These are phyloP conservation scores for Sphaeramia orbicularis DNA, from an alignment of 2,797 vertebrate species.

Conservation along the genomic window DNA sequence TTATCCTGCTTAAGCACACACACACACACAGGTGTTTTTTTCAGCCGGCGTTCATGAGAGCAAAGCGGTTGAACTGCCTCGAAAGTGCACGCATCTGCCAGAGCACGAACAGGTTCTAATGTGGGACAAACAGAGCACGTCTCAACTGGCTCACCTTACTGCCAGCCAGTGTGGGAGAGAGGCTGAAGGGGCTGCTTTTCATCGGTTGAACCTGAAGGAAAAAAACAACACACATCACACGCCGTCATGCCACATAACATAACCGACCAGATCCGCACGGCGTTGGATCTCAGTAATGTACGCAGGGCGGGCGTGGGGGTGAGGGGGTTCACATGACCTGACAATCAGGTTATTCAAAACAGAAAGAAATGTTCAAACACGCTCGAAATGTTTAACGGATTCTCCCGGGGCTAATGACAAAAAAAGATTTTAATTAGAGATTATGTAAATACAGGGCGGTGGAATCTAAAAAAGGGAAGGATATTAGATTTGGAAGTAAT, in stretches of 20 bases:
- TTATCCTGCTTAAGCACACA: neutral
- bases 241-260: neutral
- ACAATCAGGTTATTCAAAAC: slow-evolving; percentile 1
- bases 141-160: slow-evolving; percentile 83
- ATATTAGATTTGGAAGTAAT: too few species aligned
- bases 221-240: slow-evolving; percentile 6
- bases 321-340: too few species aligned
- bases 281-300: too few species aligned
- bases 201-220: slow-evolving; percentile 84
- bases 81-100: too few species aligned
- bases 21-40: neutral
- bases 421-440: neutral
- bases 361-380: too few species aligned
- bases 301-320: neutral
- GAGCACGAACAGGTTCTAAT: too few species aligned
- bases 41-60: too few species aligned
- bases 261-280: neutral
- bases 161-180: slow-evolving; percentile 85
- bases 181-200: slow-evolving; percentile 87
- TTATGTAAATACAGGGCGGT: neutral
- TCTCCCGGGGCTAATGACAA: too few species aligned
- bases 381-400: too few species aligned
- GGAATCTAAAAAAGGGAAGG: neutral
- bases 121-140: neutral
- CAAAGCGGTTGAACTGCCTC: too few species aligned